Percentiles rank a stretch among this genome's conserved stretches.
These are phyloP conservation scores for Emydura subglobosa DNA, from an alignment of 2,113 vertebrate genomes.

Conservation along the genomic window DNA sequence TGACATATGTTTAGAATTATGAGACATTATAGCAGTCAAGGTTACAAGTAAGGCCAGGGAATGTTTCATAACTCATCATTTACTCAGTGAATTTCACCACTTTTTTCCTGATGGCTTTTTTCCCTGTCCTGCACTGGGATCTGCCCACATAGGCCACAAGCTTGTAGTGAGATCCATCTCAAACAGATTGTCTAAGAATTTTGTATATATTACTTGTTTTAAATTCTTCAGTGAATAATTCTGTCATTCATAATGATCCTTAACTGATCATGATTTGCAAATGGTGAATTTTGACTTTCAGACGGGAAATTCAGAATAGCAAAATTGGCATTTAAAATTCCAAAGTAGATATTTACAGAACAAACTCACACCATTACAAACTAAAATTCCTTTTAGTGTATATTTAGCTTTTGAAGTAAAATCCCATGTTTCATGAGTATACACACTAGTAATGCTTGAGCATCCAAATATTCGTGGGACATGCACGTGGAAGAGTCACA, in stretches of 20 bases:
- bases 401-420: not conserved
- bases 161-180: not conserved
- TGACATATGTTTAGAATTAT: not conserved
- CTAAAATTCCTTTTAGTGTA: not conserved
- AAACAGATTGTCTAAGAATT: not conserved
- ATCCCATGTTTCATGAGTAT: not conserved
- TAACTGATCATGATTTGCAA: not conserved
- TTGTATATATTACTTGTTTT: not conserved
- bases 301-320: not conserved
- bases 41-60: not conserved
- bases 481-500: not conserved
- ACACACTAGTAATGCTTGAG: not conserved
- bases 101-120: not conserved
- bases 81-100: not conserved
- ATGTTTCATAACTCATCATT: not conserved
- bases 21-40: not conserved
- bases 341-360: not conserved
- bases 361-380: not conserved
- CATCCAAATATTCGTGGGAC: not conserved
- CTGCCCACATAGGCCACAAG: not conserved
- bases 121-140: not conserved
- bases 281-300: not conserved
- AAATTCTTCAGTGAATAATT: not conserved
- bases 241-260: not conserved
- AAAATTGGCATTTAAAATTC: not conserved